Conservation (phyloP, 2,797 vertebrate genomes). For the Manis pentadactyla region DNA sequence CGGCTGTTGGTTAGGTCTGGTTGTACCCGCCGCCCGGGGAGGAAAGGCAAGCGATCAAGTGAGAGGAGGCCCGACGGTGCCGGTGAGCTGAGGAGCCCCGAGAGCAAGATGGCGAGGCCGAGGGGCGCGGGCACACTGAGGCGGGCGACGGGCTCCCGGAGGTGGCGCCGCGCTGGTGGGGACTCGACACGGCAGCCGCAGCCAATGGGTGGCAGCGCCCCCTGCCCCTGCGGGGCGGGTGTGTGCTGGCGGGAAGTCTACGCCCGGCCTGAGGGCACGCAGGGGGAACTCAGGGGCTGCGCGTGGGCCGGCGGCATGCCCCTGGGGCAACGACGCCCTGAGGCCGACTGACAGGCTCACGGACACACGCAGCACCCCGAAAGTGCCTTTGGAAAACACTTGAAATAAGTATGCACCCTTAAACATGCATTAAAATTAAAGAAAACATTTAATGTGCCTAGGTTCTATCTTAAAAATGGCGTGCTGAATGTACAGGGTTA, state of each 20-base stretch:
- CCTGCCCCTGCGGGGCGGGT: not conserved
- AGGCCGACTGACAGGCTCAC: accelerated
- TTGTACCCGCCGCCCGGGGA: not conserved
- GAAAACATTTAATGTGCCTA: not conserved
- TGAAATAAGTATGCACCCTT: not conserved
- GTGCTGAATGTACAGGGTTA: accelerated
- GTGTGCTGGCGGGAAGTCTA: not conserved
- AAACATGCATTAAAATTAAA: not conserved
- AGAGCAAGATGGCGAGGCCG: accelerated
- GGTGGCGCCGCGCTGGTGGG: not conserved
- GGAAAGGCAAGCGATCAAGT: not conserved
- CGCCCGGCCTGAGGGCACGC: too few relatives aligned
- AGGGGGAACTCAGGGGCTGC: not conserved
- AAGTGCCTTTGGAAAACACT: not conserved
- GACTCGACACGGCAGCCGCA: not conserved
- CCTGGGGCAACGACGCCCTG: accelerated
- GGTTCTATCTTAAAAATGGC: constrained; percentile 59
- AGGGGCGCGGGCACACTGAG: not conserved
- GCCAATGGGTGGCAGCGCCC: constrained; percentile 64
- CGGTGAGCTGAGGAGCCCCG: accelerated
- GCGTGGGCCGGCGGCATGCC: accelerated
- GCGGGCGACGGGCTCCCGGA: not conserved
- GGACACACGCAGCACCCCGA: accelerated
- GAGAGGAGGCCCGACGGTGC: too few relatives aligned
- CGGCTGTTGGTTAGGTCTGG: not conserved